Base-by-base conservation (phyloP, 2,888 invertebrate genomes). In the Noctua fimbriata region DNA sequence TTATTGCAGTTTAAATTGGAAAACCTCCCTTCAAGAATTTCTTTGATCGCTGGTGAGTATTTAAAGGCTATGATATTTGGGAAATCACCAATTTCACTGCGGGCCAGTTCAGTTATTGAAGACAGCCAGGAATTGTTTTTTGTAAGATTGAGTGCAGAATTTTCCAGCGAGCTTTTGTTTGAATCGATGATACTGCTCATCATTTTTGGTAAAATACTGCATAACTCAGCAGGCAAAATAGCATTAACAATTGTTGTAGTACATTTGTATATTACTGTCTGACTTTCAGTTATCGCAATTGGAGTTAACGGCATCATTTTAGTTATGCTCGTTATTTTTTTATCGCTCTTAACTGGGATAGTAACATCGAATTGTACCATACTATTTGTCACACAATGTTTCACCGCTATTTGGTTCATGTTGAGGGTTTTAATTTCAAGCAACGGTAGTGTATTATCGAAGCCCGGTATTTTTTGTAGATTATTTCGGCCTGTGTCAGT, bases 181-280 rank as follows among this genome's bases (percentile, higher is more conserved):
- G 87, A 82, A 66, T 93, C 88, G 41, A 91, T 81, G 75, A 94
- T 88, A n/a, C 89, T 91, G 47, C 83, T 86, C 83, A 96, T 91
- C 84, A 96, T 91, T 87, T 90, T 93, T 21, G 96, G 96, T 73
- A 96, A 81, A 79, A 96, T 92, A 78, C 92, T 94, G 78, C 96
- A 96, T 75, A 96, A 88, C 81, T 96, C 95, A 28, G 96, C 96
- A 14, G 96, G 96, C 70, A 96, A 90, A 80, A 93, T 90, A 18
- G 94, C 92, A 86, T 96, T 96, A 4, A 94, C 69, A 69, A 96
- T 93, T 32, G 92, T 92, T 28, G 92, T 94, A 87, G 94, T 93
- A 86, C 93, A 95, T 91, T 96, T 96, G 71, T 93, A 94, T 77
- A 94, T 85, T 81, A 91, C 94, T 0, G 93, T 92, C 24, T 93